These are phyloP conservation scores for Cossypha niveicapilla DNA, from an alignment of 2,797 vertebrate species.

Conservation along the genomic window DNA sequence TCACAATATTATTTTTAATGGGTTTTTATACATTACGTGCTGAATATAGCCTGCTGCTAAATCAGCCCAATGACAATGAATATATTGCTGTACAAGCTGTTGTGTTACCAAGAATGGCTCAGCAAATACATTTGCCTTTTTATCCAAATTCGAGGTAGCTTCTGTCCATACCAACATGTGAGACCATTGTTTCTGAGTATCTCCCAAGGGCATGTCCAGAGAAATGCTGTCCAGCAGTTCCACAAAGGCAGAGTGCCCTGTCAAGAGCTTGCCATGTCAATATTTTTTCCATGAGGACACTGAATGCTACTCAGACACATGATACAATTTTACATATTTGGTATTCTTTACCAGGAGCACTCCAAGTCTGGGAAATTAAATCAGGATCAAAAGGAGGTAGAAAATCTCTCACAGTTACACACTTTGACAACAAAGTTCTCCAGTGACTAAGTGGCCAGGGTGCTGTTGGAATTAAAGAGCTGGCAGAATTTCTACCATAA, in stretches of 20 bases:
- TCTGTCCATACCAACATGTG: neutral
- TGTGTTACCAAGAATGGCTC: neutral
- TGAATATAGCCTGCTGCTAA: neutral
- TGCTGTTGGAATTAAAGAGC: neutral
- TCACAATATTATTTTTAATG: neutral
- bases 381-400: neutral
- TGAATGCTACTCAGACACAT: neutral
- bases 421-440: neutral
- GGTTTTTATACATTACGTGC: neutral
- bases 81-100: neutral
- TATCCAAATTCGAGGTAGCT: neutral
- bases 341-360: neutral
- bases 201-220: neutral
- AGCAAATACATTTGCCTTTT: slow-evolving; percentile 5
- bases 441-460: neutral
- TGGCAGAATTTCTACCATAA: neutral
- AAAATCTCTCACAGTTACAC: neutral
- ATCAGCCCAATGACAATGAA: neutral
- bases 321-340: neutral
- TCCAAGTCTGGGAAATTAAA: neutral
- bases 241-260: neutral
- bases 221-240: neutral
- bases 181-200: neutral
- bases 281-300: neutral
- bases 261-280: neutral